Conservation (phyloP, 2,888 invertebrate genomes). For the Coleophora flavipennella region DNA sequence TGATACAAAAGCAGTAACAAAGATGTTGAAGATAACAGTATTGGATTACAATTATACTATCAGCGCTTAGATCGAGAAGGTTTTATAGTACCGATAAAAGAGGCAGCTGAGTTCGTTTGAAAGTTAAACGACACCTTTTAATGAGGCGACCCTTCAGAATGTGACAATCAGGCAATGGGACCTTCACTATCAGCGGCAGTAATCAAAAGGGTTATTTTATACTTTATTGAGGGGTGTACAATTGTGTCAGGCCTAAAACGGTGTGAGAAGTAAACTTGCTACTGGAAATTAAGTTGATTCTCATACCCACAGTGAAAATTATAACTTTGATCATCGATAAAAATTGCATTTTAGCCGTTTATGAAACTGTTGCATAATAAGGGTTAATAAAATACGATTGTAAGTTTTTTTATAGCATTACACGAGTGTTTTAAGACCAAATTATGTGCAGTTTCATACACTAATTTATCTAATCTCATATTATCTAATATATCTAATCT, state of each 20-base stretch:
- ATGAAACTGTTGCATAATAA: too few relatives aligned
- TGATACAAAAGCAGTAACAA: constrained; percentile 26
- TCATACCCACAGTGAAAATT: too few relatives aligned
- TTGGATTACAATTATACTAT: constrained; percentile 65
- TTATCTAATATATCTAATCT: too few relatives aligned
- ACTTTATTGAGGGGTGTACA: constrained; percentile 8
- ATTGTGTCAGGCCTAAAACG: constrained; percentile 6
- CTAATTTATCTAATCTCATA: too few relatives aligned
- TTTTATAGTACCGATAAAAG: constrained; percentile 52
- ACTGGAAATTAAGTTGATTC: background rate
- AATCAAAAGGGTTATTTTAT: constrained; percentile 38
- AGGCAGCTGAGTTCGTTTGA: constrained; percentile 46
- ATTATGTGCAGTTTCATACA: too few relatives aligned
- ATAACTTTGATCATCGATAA: too few relatives aligned
- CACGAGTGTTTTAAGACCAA: too few relatives aligned
- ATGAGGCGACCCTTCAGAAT: constrained; percentile 48
- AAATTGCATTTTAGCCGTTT: too few relatives aligned
- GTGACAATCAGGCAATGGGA: constrained; percentile 38
- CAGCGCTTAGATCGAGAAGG: constrained; percentile 44
- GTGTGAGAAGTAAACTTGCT: background rate
- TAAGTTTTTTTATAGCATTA: too few relatives aligned
- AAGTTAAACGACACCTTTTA: constrained; percentile 59
- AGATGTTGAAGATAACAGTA: constrained; percentile 45
- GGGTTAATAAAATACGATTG: too few relatives aligned
- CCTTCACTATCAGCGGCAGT: constrained; percentile 35